Evolutionary conservation across 2,797 vertebrate species (phyloP).

Genomic region (Ctenosaura bakeri): DNA sequence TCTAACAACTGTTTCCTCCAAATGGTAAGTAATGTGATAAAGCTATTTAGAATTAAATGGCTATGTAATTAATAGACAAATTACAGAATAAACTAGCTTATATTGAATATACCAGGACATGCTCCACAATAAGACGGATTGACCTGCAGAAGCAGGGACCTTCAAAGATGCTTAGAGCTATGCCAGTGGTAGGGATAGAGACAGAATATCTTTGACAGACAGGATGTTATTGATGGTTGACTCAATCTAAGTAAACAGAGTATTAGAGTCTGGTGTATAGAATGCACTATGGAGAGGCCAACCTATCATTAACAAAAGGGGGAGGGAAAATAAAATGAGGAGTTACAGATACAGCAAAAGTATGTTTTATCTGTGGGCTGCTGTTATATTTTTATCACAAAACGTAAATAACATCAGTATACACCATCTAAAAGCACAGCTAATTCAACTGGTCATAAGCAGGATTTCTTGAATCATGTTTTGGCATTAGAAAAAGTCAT

Average conservation of each 20-base stretch:
- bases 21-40: constrained; percentile 46
- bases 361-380: not conserved
- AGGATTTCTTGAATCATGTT: not conserved
- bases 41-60: constrained; percentile 54
- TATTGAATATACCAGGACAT: not conserved
- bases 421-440: not conserved
- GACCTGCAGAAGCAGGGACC: not conserved
- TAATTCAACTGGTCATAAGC: not conserved
- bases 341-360: not conserved
- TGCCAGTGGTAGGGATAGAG: not conserved
- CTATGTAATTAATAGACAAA: constrained; percentile 34
- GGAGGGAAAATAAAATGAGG: not conserved
- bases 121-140: not conserved
- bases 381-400: not conserved
- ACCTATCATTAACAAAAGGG: not conserved
- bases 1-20: constrained; percentile 60
- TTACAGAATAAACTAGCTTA: not conserved
- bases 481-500: not conserved
- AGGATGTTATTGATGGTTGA: not conserved
- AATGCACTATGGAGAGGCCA: not conserved
- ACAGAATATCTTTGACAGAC: constrained; percentile 15
- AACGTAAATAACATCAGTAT: not conserved
- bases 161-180: constrained; percentile 20
- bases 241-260: not conserved
- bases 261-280: not conserved